Evolutionary conservation across 2,113 vertebrate genomes (phyloP).

Genomic region (Eptesicus fuscus): DNA sequence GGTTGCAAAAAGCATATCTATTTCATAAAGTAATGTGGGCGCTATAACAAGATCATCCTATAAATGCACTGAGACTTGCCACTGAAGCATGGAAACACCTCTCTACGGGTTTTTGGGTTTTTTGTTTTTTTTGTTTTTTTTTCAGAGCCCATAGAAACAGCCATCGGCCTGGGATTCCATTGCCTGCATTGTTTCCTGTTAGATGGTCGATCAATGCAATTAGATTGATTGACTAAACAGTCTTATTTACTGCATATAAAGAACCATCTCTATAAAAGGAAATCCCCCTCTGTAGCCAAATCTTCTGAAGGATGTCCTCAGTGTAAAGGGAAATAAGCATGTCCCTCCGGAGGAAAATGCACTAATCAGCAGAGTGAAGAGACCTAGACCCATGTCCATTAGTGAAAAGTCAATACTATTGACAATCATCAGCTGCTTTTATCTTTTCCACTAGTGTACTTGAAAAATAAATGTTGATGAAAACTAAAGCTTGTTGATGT

Average conservation of each 20-base stretch:
- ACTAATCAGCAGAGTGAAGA: neutral
- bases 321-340: neutral
- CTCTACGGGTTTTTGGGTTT: neutral
- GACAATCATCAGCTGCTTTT: slow-evolving; percentile 40
- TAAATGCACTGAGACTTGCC: neutral
- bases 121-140: neutral
- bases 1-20: neutral
- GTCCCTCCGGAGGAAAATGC: slow-evolving; percentile 16
- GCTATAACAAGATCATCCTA: neutral
- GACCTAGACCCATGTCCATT: neutral
- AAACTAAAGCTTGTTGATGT: neutral
- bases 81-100: neutral
- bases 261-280: slow-evolving; percentile 6
- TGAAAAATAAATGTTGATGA: slow-evolving; percentile 39
- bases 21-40: neutral
- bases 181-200: neutral
- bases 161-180: neutral
- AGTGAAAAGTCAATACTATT: neutral
- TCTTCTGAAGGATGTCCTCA: slow-evolving; percentile 20
- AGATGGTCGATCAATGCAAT: neutral
- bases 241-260: slow-evolving; percentile 32
- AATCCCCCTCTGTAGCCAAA: neutral
- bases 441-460: slow-evolving; percentile 34
- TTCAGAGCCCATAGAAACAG: neutral
- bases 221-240: slow-evolving; percentile 27